Conservation (phyloP, 2,797 vertebrate genomes). For the Labeo calbasu region DNA sequence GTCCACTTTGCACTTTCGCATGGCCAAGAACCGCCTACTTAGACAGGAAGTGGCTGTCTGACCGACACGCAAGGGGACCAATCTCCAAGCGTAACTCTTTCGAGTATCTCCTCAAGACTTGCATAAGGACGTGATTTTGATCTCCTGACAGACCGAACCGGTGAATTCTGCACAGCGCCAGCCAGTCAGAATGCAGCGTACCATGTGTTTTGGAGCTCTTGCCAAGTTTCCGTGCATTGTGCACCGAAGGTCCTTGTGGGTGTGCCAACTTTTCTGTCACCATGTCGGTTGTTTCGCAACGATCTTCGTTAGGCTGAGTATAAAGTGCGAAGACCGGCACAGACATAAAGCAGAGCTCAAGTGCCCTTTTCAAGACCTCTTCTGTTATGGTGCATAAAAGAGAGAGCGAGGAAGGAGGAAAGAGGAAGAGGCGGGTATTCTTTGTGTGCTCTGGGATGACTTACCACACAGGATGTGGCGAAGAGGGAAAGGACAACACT, state of each 20-base stretch:
- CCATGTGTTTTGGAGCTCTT: neutral
- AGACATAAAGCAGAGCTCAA: constrained; percentile 34
- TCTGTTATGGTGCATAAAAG: constrained; percentile 53
- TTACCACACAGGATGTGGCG: constrained; percentile 80
- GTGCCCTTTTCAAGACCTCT: constrained; percentile 51
- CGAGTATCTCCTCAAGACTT: neutral
- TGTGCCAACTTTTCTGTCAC: constrained; percentile 65
- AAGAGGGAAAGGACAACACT: constrained; percentile 68
- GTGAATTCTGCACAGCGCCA: neutral
- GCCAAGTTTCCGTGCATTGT: neutral
- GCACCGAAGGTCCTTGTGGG: neutral
- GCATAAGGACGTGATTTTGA: neutral
- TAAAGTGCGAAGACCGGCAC: constrained; percentile 43
- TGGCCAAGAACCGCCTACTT: constrained; percentile 29
- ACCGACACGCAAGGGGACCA: constrained; percentile 2
- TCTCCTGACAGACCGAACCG: neutral
- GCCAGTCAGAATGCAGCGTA: neutral
- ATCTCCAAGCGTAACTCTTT: neutral
- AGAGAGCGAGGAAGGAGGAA: constrained; percentile 43
- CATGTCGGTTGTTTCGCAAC: constrained; percentile 61
- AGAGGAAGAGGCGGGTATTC: constrained; percentile 41
- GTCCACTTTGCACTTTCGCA: constrained; percentile 19
- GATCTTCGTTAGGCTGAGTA: constrained; percentile 50
- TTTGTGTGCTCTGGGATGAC: constrained; percentile 66
- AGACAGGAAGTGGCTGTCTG: constrained; percentile 14